Percentiles rank a stretch among this genome's conserved stretches.
phyloP scores from a whole-genome alignment of 1,140 invertebrate species.

The Sogatella furcifera region DNA sequence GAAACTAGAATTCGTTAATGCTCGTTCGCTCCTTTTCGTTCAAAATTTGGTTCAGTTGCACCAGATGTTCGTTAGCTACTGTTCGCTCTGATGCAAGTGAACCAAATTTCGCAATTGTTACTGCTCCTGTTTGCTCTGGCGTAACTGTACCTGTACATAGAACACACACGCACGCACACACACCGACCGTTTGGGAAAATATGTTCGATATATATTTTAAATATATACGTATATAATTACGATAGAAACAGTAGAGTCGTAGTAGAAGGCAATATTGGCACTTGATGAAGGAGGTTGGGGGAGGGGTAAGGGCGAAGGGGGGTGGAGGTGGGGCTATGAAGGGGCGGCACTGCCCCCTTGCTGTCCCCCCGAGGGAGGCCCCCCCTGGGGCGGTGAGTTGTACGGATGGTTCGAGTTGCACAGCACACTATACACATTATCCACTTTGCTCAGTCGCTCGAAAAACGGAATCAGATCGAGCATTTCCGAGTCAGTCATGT shows the following conservation, averaged over 20 bases:
- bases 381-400: background rate
- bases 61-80: no score
- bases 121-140: no score
- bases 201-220: no score
- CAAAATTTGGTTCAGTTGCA: no score
- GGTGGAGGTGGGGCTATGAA: constrained; percentile 3
- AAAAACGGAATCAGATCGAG: constrained; percentile 92
- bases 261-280: constrained; percentile 22
- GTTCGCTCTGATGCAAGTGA: no score
- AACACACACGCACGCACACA: background rate
- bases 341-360: background rate
- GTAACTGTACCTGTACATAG: no score
- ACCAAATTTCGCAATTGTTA: no score
- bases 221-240: no score
- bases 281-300: constrained; percentile 1
- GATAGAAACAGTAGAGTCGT: no score
- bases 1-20: no score
- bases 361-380: background rate
- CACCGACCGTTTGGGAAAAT: background rate
- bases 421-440: constrained; percentile 86
- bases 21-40: no score
- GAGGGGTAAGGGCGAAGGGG: background rate
- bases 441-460: constrained; percentile 86
- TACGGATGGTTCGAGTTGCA: constrained; percentile 75
- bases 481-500: constrained; percentile 89